A percentile compares a stretch with the other conserved stretches of the same genome.
Conservation (phyloP, 2,888 invertebrate genomes). For the Norana najaformis region DNA sequence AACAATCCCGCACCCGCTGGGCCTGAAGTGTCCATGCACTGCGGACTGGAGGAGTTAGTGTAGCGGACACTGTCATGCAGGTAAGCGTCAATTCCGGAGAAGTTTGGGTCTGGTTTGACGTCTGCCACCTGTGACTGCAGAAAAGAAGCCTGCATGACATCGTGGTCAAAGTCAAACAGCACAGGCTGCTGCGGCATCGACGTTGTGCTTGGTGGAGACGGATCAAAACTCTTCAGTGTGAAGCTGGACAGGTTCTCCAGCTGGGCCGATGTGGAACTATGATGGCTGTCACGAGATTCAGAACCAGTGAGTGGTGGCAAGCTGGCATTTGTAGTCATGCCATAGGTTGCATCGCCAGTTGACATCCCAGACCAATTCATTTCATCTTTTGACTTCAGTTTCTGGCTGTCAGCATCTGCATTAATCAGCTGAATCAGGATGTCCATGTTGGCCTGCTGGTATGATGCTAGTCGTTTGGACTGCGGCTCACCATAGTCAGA, state of each 20-base stretch:
- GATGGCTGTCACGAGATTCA: not conserved
- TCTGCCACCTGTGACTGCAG: slow-evolving; percentile 5
- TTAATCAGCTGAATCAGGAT: slow-evolving; percentile 17
- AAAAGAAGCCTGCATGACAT: slow-evolving; percentile 17
- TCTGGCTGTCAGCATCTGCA: slow-evolving; percentile 5
- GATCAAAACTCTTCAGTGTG: slow-evolving; percentile 8
- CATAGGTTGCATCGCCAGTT: not conserved
- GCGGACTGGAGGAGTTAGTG: slow-evolving; percentile 20
- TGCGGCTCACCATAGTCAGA: not conserved
- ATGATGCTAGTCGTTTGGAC: not conserved
- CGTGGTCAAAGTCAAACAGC: not conserved
- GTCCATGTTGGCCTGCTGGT: slow-evolving; percentile 7
- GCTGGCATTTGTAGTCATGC: not conserved
- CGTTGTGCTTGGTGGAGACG: not conserved
- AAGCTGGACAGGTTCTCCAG: slow-evolving; percentile 3
- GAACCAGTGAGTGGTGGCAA: not conserved
- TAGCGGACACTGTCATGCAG: not conserved
- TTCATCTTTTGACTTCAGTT: slow-evolving; percentile 19
- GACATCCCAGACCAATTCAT: slow-evolving; percentile 9
- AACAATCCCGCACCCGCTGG: not conserved
- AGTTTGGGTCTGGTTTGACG: slow-evolving; percentile 8
- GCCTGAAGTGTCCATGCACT: not conserved
- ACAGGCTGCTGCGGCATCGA: not conserved
- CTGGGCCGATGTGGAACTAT: not conserved
- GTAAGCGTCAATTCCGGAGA: slow-evolving; percentile 7